These are phyloP conservation scores for Rafetus swinhoei DNA, from an alignment of 2,113 vertebrate genomes.

Conservation along the genomic window DNA sequence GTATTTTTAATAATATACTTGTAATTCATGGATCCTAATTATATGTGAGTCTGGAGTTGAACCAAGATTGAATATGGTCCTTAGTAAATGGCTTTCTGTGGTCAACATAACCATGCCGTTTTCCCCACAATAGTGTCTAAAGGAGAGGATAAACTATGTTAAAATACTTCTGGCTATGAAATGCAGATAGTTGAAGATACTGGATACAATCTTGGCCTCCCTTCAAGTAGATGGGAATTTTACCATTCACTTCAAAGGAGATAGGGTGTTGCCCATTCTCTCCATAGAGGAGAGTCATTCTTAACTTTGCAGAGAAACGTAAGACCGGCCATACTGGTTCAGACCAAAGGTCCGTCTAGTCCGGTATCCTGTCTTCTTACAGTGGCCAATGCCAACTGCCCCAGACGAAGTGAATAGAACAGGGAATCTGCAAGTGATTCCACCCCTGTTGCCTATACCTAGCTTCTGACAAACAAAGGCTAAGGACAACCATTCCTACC, in stretches of 20 bases:
- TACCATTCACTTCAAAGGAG: not conserved
- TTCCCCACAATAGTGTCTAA: not conserved
- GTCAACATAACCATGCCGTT: not conserved
- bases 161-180: not conserved
- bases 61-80: not conserved
- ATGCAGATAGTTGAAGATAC: not conserved
- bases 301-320: too few species aligned
- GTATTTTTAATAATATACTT: not conserved
- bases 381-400: too few species aligned
- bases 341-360: too few species aligned
- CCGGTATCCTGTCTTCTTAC: too few species aligned
- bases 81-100: not conserved
- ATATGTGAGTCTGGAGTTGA: not conserved
- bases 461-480: too few species aligned
- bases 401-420: too few species aligned
- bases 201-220: not conserved
- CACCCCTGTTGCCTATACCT: too few species aligned
- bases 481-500: too few species aligned
- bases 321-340: too few species aligned
- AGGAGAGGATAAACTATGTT: not conserved
- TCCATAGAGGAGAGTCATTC: not conserved
- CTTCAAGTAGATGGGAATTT: not conserved
- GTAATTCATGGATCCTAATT: too few species aligned
- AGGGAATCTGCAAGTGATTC: too few species aligned
- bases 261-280: not conserved